A percentile compares a stretch with the other conserved stretches of the same genome.
Conservation (phyloP, 2,113 vertebrate species). For the Prochilodus magdalenae region DNA sequence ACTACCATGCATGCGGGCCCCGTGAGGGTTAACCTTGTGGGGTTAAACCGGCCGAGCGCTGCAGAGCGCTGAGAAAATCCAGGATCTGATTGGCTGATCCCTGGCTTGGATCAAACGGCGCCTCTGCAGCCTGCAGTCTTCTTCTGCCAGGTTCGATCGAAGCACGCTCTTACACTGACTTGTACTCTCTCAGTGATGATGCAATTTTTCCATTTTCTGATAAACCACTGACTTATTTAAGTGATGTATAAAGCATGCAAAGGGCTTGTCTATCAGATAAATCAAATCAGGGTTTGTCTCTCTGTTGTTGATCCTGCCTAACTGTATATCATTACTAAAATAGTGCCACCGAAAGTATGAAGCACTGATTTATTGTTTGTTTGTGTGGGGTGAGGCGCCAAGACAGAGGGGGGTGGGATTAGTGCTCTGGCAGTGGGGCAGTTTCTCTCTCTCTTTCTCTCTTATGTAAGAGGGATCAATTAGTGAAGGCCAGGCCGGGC, state of each 20-base stretch:
- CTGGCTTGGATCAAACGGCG: neutral
- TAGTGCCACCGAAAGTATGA: neutral
- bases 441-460: neutral
- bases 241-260: too few species aligned
- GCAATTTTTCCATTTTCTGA: too few species aligned
- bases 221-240: too few species aligned
- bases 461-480: slow-evolving; percentile 67
- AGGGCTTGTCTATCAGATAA: neutral
- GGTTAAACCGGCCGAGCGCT: slow-evolving; percentile 6
- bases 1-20: neutral
- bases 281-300: neutral
- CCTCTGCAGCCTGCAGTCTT: neutral
- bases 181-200: neutral
- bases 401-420: slow-evolving; percentile 7
- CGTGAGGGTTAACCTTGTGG: slow-evolving; percentile 23
- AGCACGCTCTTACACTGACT: neutral
- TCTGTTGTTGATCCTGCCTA: neutral
- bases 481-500: slow-evolving; percentile 54
- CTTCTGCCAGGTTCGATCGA: neutral
- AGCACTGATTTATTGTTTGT: slow-evolving; percentile 22
- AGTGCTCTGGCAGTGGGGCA: slow-evolving; percentile 11
- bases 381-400: neutral
- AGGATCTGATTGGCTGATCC: slow-evolving; percentile 39
- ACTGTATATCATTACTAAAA: slow-evolving; percentile 22
- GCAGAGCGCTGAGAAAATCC: slow-evolving; percentile 23